Evolutionary conservation across 2,888 invertebrate species (phyloP).

Genomic region (Trilocha varians): DNA sequence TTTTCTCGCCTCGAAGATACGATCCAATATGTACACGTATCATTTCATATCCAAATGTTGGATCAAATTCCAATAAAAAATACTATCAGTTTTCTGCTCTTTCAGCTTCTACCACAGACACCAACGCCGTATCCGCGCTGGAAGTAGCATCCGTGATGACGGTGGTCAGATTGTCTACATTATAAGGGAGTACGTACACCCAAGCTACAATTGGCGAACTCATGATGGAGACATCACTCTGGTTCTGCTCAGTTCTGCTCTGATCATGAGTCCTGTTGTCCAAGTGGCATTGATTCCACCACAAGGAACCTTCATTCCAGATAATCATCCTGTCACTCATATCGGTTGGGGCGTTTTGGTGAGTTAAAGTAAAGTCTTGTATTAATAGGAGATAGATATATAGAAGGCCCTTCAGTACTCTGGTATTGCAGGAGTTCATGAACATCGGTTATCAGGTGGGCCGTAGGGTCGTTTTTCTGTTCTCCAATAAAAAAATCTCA

Average conservation of each 20-base stretch:
- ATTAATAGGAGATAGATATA: too few relatives aligned
- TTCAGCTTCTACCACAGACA: constrained; percentile 20
- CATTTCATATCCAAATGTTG: too few relatives aligned
- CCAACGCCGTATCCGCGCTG: constrained; percentile 39
- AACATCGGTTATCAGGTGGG: too few relatives aligned
- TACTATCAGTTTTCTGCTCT: too few relatives aligned
- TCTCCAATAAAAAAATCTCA: too few relatives aligned
- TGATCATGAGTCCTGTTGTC: constrained; percentile 15
- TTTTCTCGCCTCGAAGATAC: too few relatives aligned
- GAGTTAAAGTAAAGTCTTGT: too few relatives aligned
- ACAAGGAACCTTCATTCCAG: constrained; percentile 15
- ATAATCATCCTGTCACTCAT: constrained; percentile 17
- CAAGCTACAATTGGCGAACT: constrained; percentile 19
- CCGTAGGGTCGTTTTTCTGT: too few relatives aligned
- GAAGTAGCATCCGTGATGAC: constrained; percentile 29
- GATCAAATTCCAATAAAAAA: too few relatives aligned
- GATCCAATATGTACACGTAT: too few relatives aligned
- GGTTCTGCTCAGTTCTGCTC: constrained; percentile 15
- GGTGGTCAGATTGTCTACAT: constrained; percentile 33
- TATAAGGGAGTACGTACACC: constrained; percentile 25
- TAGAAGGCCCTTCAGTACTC: too few relatives aligned
- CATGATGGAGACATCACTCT: constrained; percentile 36
- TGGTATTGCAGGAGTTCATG: too few relatives aligned
- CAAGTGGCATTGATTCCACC: constrained; percentile 13
- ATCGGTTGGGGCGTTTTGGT: constrained; percentile 28